phyloP scores from a whole-genome alignment of 2,888 invertebrate genomes.

The Papilio protenor region DNA sequence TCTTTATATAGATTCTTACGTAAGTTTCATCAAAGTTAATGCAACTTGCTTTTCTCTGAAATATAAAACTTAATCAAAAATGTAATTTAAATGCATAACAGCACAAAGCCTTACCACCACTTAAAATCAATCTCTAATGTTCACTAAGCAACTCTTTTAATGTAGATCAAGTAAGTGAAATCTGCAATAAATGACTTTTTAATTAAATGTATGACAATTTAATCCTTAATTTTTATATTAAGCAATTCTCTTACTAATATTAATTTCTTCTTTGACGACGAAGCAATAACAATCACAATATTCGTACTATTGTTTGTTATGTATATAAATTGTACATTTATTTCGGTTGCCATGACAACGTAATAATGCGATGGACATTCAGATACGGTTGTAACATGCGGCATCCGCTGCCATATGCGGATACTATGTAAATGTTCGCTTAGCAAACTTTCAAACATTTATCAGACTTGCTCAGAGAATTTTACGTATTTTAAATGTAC shows the following conservation, averaged over 20 bases:
- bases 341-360: conserved; percentile 8
- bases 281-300: neutral
- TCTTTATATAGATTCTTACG: conserved; percentile 8
- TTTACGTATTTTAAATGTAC: conserved; percentile 6
- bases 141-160: no score
- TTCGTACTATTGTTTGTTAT: neutral
- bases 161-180: neutral
- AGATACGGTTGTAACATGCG: conserved; percentile 2
- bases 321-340: neutral
- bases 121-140: no score
- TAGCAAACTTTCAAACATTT: conserved; percentile 17
- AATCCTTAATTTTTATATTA: neutral
- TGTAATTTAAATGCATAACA: neutral
- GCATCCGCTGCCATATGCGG: conserved; percentile 6
- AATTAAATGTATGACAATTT: neutral
- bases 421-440: conserved; percentile 12
- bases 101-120: no score
- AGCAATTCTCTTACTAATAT: neutral
- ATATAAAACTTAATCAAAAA: neutral
- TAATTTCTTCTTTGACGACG: neutral
- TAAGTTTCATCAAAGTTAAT: neutral
- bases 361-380: conserved; percentile 5
- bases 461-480: conserved; percentile 14
- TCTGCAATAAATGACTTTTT: neutral
- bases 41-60: neutral